These are phyloP conservation scores for Tetrao urogallus DNA, from an alignment of 2,113 vertebrate species.

Conservation along the genomic window DNA sequence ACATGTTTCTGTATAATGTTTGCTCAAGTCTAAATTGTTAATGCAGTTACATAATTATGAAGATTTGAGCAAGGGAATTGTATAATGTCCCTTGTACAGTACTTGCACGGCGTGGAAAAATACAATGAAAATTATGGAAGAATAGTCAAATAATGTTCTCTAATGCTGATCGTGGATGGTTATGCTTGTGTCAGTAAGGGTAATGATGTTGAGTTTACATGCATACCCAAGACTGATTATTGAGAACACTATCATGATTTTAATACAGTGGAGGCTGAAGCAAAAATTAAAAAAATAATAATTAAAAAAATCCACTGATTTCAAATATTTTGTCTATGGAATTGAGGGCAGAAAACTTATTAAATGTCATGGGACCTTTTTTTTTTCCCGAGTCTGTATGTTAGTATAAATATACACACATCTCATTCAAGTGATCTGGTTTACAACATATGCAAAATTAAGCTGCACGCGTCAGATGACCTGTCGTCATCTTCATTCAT, in stretches of 20 bases:
- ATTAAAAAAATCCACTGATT: not conserved
- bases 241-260: not conserved
- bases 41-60: not conserved
- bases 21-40: not conserved
- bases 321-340: too few relatives aligned
- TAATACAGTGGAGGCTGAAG: not conserved
- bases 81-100: rapidly evolving
- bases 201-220: not conserved
- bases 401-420: not conserved
- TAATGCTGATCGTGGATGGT: not conserved
- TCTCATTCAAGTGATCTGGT: not conserved
- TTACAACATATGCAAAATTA: not conserved
- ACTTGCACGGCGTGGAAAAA: not conserved
- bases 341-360: too few relatives aligned
- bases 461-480: not conserved
- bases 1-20: not conserved
- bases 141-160: not conserved
- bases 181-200: not conserved
- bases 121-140: not conserved
- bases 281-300: not conserved
- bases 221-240: not conserved
- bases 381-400: not conserved
- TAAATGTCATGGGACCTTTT: not conserved
- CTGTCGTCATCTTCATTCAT: not conserved
- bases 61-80: not conserved